Base-by-base conservation (phyloP, 2,888 invertebrate species). In the Leucophora obtusa region DNA sequence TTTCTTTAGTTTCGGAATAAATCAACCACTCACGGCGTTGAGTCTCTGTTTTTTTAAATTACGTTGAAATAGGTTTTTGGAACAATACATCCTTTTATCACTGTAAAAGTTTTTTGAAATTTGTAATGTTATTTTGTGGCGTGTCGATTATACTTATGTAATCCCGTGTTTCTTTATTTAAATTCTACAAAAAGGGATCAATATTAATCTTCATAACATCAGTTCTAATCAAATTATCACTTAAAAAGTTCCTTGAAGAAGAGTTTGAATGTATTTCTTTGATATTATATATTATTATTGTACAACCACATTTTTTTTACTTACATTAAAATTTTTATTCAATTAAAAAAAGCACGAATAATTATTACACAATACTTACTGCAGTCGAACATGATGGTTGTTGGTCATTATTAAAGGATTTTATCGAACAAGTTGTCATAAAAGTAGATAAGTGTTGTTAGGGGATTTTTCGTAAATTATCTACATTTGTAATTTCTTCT, bases 31-130 rank as follows among this genome's bases (percentile, higher is more conserved):
- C 14, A 60, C 60, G 60, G 35, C 59, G 18, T 53, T 60, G 51
- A 70, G 60, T 70, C n/a, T 68, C 56, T 68, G 14, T 56, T 66
- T 68, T 54, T 68, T 56, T 56, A 68, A 54, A 28, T 50, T 70
- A 51, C 35, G 33, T 70, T 70, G 51, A 59, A 70, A 70, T 53
- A 60, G 35, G 50, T 38, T 58, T 59, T 70, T 70, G 43, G 24
- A 56, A 56, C 69, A 58, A 38, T 60, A 43, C 47, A 11, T 60
- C 14, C 43, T 60, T 62, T 47, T 59, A 59, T 59, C 59, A 59
- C 17, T 59, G 59, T 35, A 59, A 59, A 59, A 35, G 8, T 15
- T 59, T 59, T 59, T 59, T 5, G 59, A 35, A 59, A 15, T 59
- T 35, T 35, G n/a, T 38, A 59, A 35, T 59, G 6, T 59, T 33